Base-by-base conservation (phyloP, 2,888 invertebrate species). In the Thera obeliscata region DNA sequence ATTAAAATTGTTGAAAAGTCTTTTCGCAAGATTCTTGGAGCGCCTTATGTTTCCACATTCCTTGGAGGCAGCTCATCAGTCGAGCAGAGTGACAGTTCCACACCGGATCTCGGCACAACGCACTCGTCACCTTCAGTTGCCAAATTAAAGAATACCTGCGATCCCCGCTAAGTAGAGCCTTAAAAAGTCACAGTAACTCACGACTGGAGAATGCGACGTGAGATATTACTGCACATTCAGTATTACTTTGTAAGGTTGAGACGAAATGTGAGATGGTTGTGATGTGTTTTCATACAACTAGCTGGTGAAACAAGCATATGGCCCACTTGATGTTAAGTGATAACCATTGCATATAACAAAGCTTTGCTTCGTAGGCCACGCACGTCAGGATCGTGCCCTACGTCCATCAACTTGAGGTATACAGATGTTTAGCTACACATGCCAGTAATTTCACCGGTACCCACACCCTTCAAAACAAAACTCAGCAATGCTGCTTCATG, bases 61-160 rank as follows among this genome's bases (percentile, higher is more conserved):
- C 72, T 67, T 70, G 76, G 73, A 79, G 83, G 83, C 81, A 83
- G 82, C 86, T 77, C 85, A 84, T 85, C 86, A 78, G 84, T 87
- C 83, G 84, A 84, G 81, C 79, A 73, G 74, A 75, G 81, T 80
- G 87, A 87, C 87, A 84, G 82, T 78, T 80, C 80, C 80, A 82
- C 82, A 83, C 56, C 56, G 9, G 46, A 11, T 33, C 33, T 11
- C 81, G 84, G 78, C 70, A 70, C 69, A 75, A 72, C 78, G 82
- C 74, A 77, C 78, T 22, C 48, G 69, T 61, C 63, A 64, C 59
- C 81, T 82, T 83, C 81, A 80, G 80, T 81, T 83, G 85, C 87
- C 87, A 88, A 90, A 89, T 88, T 87, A 89, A 87, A 86, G 80
- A 86, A 86, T 85, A 78, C 82, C 80, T 49, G 49, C 62, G 55